Conservation (phyloP, 2,797 vertebrate genomes). For the Halcyon badia region DNA sequence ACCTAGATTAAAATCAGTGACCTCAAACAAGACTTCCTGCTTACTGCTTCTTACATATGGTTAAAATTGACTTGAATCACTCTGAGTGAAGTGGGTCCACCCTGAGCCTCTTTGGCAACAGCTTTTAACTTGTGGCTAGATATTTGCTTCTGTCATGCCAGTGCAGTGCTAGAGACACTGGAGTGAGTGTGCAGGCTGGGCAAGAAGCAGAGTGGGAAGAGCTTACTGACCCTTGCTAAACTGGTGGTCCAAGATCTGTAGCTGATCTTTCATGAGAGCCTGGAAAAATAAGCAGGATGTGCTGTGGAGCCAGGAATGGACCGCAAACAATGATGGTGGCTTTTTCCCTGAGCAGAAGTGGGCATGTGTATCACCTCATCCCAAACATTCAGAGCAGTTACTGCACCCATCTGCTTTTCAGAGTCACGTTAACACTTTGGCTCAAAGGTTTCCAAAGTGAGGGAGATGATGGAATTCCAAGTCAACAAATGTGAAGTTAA, state of each 20-base stretch:
- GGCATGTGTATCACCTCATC: background rate
- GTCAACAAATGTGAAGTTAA: background rate
- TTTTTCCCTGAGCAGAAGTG: background rate
- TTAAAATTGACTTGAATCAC: background rate
- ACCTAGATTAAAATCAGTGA: constrained; percentile 1
- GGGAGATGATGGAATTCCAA: background rate
- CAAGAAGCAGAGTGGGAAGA: background rate
- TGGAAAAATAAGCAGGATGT: background rate
- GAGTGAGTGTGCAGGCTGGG: background rate
- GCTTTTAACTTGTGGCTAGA: background rate
- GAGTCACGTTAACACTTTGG: background rate
- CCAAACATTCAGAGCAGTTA: background rate
- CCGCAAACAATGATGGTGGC: fast-evolving
- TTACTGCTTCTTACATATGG: background rate
- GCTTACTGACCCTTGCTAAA: background rate
- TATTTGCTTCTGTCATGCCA: background rate
- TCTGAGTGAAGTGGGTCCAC: background rate
- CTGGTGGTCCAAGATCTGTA: too few species aligned
- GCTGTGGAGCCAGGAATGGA: background rate
- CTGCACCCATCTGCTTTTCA: background rate
- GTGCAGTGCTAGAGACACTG: background rate
- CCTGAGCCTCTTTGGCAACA: background rate
- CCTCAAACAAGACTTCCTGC: constrained; percentile 10
- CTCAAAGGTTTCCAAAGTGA: background rate
- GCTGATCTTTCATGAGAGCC: background rate